Conservation (phyloP, 1,140 invertebrate species). For the Aradophagus sp. region DNA sequence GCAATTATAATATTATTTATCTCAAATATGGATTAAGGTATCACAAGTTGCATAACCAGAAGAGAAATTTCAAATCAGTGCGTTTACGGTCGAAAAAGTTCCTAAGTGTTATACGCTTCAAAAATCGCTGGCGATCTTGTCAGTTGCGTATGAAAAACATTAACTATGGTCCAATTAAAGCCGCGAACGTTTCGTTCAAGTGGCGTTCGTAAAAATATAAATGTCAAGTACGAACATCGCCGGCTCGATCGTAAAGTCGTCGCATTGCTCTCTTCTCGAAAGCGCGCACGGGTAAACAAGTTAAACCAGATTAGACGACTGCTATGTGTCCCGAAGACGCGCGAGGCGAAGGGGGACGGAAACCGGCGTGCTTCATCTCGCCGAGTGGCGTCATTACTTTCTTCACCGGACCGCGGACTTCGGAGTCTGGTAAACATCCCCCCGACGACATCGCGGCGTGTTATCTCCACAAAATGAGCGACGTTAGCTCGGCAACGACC, state of each 20-base stretch:
- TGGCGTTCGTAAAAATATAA: conserved; percentile 63
- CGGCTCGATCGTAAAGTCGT: conserved; percentile 53
- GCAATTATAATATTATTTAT: no score
- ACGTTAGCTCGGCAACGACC: conserved; percentile 56
- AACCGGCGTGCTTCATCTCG: conserved; percentile 68
- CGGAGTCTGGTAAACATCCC: conserved; percentile 69
- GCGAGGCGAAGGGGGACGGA: conserved; percentile 30
- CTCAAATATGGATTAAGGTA: no score
- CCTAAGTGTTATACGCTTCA: no score
- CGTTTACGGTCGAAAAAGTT: no score
- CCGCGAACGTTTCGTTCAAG: conserved; percentile 3
- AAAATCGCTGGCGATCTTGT: no score
- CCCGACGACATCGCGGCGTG: conserved; percentile 30
- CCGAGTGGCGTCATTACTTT: conserved; percentile 70
- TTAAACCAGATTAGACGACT: conserved; percentile 69
- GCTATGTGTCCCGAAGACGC: conserved; percentile 48
- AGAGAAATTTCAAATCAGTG: no score
- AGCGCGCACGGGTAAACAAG: conserved; percentile 65
- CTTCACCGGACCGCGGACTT: conserved; percentile 60
- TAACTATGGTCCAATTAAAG: conserved; percentile 10
- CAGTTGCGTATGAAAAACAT: neutral
- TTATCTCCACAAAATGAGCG: conserved; percentile 64
- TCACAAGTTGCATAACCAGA: no score
- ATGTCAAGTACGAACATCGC: conserved; percentile 61
- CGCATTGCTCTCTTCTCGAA: conserved; percentile 65